Percentiles rank a stretch among this genome's conserved stretches.
Evolutionary conservation across 2,113 vertebrate genomes (phyloP).

Genomic region (Diadophis punctatus): DNA sequence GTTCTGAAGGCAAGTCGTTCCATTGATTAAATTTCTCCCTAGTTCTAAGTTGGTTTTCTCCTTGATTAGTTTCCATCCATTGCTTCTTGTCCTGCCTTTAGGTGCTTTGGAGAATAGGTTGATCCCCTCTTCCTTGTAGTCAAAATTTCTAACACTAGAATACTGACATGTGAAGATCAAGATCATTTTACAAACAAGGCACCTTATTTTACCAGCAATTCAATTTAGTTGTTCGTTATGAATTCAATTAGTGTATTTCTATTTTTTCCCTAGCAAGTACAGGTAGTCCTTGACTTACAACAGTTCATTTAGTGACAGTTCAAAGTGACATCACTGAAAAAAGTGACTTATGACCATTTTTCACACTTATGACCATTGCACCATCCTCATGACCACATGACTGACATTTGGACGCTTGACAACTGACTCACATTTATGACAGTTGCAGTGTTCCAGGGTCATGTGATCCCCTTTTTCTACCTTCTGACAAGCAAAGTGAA

Average conservation of each 20-base stretch:
- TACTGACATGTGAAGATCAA: background rate
- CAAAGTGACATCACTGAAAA: no score
- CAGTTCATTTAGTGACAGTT: no score
- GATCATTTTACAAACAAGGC: background rate
- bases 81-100: background rate
- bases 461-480: no score
- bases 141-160: background rate
- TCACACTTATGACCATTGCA: no score
- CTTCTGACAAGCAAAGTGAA: no score
- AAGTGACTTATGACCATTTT: no score
- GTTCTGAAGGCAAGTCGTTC: background rate
- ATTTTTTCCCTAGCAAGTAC: background rate
- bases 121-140: background rate
- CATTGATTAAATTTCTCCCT: background rate
- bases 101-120: background rate
- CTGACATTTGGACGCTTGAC: no score
- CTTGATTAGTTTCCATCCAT: background rate
- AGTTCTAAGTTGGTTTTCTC: background rate
- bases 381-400: no score
- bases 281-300: no score
- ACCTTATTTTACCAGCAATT: background rate
- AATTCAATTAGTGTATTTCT: background rate
- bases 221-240: background rate
- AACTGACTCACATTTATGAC: no score
- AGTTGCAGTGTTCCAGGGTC: no score